These are phyloP conservation scores for Antechinus flavipes DNA, from an alignment of 2,113 vertebrate genomes.

Conservation along the genomic window DNA sequence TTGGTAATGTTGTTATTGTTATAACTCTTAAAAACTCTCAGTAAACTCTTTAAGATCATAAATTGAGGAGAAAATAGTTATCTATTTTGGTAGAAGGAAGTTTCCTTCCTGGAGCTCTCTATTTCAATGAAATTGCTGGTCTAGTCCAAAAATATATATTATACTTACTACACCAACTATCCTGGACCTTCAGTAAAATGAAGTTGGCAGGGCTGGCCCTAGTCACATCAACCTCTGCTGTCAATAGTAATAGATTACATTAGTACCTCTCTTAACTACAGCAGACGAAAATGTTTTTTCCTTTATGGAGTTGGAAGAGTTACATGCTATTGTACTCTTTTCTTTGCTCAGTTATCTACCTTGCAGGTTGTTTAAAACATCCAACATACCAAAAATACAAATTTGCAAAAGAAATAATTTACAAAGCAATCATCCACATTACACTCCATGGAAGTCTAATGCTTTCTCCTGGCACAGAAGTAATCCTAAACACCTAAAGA, in stretches of 20 bases:
- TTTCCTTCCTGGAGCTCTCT: not conserved
- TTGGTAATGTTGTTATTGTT: not conserved
- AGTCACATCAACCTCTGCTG: not conserved
- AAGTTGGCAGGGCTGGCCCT: not conserved
- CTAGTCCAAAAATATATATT: not conserved
- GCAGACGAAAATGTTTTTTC: not conserved
- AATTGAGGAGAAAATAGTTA: not conserved
- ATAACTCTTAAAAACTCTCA: not conserved
- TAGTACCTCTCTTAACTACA: not conserved
- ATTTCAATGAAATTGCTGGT: not conserved
- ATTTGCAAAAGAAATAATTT: slow-evolving; percentile 40
- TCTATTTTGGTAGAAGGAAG: not conserved
- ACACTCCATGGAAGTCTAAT: not conserved
- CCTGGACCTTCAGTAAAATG: not conserved
- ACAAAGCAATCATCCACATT: slow-evolving; percentile 10
- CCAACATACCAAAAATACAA: not conserved
- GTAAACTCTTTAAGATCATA: not conserved
- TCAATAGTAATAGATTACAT: not conserved
- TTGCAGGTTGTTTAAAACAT: not conserved
- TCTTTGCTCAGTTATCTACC: not conserved
- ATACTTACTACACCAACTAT: not conserved
- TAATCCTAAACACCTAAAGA: not conserved
- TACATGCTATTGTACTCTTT: not conserved
- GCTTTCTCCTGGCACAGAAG: not conserved
- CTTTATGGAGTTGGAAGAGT: not conserved